These are phyloP conservation scores for Pseudococcus jackbeardsleyi DNA, from an alignment of 2,888 invertebrate species.

Conservation along the genomic window DNA sequence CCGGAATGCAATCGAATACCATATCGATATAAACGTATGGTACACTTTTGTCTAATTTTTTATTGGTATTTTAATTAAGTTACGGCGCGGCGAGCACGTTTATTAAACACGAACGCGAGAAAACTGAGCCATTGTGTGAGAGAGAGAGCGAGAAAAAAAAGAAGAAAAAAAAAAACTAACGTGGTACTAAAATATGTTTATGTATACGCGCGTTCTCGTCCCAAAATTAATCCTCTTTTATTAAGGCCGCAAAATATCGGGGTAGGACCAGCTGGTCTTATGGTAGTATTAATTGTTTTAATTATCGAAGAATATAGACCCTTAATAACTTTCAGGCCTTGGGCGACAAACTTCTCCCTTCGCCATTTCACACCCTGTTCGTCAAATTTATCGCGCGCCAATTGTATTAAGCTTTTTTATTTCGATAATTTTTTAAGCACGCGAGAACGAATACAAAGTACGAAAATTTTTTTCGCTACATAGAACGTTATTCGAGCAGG, in stretches of 20 bases:
- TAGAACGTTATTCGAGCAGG: not conserved
- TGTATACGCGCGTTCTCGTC: slow-evolving; percentile 59
- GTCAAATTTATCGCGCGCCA: slow-evolving; percentile 48
- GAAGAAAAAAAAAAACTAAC: slow-evolving; percentile 53
- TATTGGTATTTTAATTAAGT: slow-evolving; percentile 60
- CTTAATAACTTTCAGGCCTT: slow-evolving; percentile 62
- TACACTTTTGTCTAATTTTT: slow-evolving; percentile 30
- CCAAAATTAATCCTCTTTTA: slow-evolving; percentile 62
- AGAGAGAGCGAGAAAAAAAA: not conserved
- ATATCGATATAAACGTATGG: not conserved
- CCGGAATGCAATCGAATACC: not conserved
- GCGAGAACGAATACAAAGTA: not conserved
- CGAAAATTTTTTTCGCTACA: not conserved
- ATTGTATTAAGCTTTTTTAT: slow-evolving; percentile 34
- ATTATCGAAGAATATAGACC: slow-evolving; percentile 65
- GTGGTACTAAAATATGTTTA: slow-evolving; percentile 62
- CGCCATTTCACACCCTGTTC: slow-evolving; percentile 50
- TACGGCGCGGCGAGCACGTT: slow-evolving; percentile 23
- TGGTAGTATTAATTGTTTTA: slow-evolving; percentile 65
- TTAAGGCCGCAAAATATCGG: slow-evolving; percentile 64
- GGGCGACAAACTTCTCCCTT: slow-evolving; percentile 62
- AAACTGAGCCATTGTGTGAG: not conserved
- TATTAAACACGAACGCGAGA: slow-evolving; percentile 5
- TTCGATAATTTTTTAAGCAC: slow-evolving; percentile 28
- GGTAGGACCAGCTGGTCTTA: slow-evolving; percentile 64